Evolutionary conservation across 35 echinoderm and acorn worm genomes (phyloP), one percentile per base, ranked within the genome.

Genomic region (Ophioderma brevispina): DNA sequence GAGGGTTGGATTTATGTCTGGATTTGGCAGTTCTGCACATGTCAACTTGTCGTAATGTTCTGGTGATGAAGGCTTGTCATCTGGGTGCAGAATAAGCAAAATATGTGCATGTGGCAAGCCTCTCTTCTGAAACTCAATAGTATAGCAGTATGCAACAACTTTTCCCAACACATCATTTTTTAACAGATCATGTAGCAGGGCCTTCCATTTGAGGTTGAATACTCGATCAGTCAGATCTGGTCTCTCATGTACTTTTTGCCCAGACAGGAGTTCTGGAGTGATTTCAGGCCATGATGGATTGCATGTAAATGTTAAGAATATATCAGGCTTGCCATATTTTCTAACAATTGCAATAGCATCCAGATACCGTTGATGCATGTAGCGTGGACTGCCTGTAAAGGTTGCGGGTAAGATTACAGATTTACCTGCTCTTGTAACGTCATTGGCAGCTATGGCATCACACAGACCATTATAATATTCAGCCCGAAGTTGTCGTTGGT

Each of bases 221-320:
- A 85, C 90, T 40, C 90, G 18, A 15, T 39, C 82, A 37, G 38
- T 77, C 1, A 85, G 15, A 78, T 91, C 90, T 31, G 81, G 90
- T 38, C 90, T 36, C 4, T 91, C 90, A 77, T 21, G 13, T n/a
- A 70, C 5, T n/a, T 18, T 34, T 36, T 91, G 80, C 32, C 40
- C 39, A 5, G 81, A 37, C 25, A 91, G 77, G 14, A 91, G 55
- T 38, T 64, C 52, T 30, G 0, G 38, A 52, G 0, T 83, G 35
- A 91, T 85, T 43, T 91, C 90, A 43, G 90, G 82, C 90, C 90
- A 91, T 18, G 14, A 38, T n/a, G 90, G 90, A 77, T 91, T 91
- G 28, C 80, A 84, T 17, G 90, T 91, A 11, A 91, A 76, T 25
- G 90, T 91, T 1, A 91, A 21, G 39, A 91, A 91, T 8, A 76